A percentile compares a stretch with the other conserved stretches of the same genome.
Conservation (phyloP, 2,113 vertebrate genomes). For the Leucopsar rothschildi region DNA sequence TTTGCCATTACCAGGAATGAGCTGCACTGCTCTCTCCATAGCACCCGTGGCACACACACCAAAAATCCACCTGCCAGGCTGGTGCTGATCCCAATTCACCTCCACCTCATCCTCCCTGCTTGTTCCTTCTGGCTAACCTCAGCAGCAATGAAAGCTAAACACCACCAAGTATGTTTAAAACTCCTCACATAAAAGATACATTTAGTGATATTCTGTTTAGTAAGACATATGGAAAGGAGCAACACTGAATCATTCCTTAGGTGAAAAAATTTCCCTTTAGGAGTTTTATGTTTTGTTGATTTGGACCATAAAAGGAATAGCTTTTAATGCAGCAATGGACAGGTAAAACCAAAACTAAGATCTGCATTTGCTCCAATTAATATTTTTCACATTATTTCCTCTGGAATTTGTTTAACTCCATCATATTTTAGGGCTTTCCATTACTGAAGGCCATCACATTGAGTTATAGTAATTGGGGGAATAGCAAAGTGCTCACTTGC, state of each 20-base stretch:
- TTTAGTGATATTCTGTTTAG: neutral
- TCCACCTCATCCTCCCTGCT: neutral
- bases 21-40: rapidly evolving
- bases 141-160: neutral
- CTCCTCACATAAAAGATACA: neutral
- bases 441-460: constrained; percentile 24
- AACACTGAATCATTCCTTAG: neutral
- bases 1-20: neutral
- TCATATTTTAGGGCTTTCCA: constrained; percentile 1
- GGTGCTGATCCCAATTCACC: neutral
- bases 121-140: neutral
- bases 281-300: neutral
- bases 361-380: neutral
- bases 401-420: constrained; percentile 53
- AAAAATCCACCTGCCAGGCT: neutral
- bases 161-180: neutral
- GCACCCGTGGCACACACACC: rapidly evolving
- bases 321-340: neutral
- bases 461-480: constrained; percentile 22
- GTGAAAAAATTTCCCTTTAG: neutral
- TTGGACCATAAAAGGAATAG: neutral
- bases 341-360: neutral
- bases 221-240: neutral
- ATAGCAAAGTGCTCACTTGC: neutral
- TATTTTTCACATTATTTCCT: constrained; percentile 44